These are phyloP conservation scores for Coluber constrictor DNA, from an alignment of 2,797 vertebrate genomes.

Conservation along the genomic window DNA sequence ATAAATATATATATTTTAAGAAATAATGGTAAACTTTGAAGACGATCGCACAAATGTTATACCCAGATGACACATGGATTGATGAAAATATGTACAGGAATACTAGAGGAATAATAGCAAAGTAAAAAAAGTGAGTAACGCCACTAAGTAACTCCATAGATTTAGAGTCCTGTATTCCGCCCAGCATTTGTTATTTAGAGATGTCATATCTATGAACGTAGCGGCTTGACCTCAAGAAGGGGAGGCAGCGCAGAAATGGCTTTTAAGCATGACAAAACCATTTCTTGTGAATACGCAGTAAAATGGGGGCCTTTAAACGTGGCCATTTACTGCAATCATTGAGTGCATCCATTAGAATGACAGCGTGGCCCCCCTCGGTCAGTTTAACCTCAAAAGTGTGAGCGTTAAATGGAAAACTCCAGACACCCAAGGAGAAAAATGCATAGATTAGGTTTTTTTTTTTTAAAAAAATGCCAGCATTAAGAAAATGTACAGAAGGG, in stretches of 20 bases:
- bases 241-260: slow-evolving; percentile 33
- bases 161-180: not conserved
- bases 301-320: slow-evolving; percentile 2
- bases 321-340: slow-evolving; percentile 20
- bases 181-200: not conserved
- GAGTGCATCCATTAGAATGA: not conserved
- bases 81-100: too few relatives aligned
- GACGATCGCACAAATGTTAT: too few relatives aligned
- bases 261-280: slow-evolving; percentile 38
- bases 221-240: not conserved
- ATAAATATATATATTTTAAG: too few relatives aligned
- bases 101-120: too few relatives aligned
- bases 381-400: not conserved
- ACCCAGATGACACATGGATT: too few relatives aligned
- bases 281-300: slow-evolving; percentile 14
- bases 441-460: not conserved
- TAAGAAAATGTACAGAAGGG: not conserved
- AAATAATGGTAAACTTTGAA: too few relatives aligned
- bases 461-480: not conserved
- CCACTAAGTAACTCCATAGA: not conserved
- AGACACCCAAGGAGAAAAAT: not conserved
- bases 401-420: not conserved
- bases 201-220: not conserved
- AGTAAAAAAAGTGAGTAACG: too few relatives aligned
- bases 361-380: slow-evolving; percentile 10